Percentiles rank a stretch among this genome's conserved stretches.
These are phyloP conservation scores for Drosophila funebris DNA, from an alignment of 1,140 invertebrate species.

Conservation along the genomic window DNA sequence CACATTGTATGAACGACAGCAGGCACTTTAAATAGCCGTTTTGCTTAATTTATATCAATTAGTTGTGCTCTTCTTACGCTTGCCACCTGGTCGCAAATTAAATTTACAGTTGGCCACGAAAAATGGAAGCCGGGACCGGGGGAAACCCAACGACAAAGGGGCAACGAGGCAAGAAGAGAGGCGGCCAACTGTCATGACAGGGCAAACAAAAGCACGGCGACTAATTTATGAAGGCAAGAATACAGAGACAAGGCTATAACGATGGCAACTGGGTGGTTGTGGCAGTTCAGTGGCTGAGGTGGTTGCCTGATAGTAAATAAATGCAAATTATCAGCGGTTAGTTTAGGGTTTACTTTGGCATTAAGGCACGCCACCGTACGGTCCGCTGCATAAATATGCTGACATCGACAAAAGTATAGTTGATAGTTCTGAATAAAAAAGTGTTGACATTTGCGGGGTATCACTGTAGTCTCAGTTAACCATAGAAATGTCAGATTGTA, in stretches of 20 bases:
- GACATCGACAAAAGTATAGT: not conserved
- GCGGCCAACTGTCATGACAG: conserved; percentile 8
- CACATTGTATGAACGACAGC: not conserved
- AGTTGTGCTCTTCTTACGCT: not conserved
- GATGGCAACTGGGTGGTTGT: not conserved
- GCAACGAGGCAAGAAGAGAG: not conserved
- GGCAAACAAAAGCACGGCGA: conserved; percentile 30
- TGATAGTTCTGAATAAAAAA: not conserved
- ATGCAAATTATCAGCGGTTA: conserved; percentile 14
- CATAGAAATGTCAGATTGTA: too few relatives aligned
- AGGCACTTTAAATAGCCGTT: conserved; percentile 23
- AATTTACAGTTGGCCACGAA: conserved; percentile 38
- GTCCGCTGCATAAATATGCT: not conserved
- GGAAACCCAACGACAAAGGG: not conserved
- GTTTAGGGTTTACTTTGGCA: conserved; percentile 7
- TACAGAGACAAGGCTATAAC: conserved; percentile 11
- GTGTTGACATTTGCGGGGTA: not conserved
- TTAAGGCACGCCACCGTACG: not conserved
- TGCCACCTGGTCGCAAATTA: conserved; percentile 49
- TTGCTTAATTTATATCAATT: conserved; percentile 56
- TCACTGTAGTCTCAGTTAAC: not conserved
- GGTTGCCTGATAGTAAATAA: not conserved
- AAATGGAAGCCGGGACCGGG: too few relatives aligned
- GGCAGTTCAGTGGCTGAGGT: not conserved
- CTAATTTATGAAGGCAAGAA: conserved; percentile 31